These are phyloP conservation scores for Cherax quadricarinatus DNA, from an alignment of 1,140 invertebrate species.

Conservation along the genomic window DNA sequence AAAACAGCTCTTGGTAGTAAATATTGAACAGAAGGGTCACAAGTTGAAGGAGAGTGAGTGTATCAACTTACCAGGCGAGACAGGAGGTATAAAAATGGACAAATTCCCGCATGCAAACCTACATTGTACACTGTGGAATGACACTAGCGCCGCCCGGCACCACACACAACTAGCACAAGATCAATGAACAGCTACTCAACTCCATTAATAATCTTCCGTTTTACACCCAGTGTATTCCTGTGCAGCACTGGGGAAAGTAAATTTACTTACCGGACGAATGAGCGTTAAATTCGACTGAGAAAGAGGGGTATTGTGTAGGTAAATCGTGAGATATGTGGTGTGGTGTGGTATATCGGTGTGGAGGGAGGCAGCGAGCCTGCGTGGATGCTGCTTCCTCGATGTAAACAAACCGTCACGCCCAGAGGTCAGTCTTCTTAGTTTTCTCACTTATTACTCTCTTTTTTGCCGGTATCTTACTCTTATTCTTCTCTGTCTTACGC, in stretches of 20 bases:
- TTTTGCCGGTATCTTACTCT: background rate
- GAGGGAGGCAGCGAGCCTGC: constrained; percentile 43
- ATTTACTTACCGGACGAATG: background rate
- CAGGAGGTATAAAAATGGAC: constrained; percentile 35
- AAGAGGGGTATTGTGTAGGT: background rate
- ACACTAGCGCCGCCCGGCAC: constrained; percentile 46
- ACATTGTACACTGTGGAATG: constrained; percentile 21
- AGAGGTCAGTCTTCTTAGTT: constrained; percentile 47
- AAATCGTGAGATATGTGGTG: too few relatives aligned
- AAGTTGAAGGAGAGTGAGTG: background rate
- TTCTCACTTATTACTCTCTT: background rate
- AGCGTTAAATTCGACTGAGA: background rate
- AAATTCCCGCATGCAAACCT: constrained; percentile 51
- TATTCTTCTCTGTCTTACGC: too few relatives aligned
- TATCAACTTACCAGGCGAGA: constrained; percentile 34
- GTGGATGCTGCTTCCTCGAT: constrained; percentile 53
- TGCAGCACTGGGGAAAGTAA: too few relatives aligned
- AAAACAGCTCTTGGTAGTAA: background rate
- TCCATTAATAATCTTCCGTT: constrained; percentile 1
- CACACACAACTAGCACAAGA: constrained; percentile 20
- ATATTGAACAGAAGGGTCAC: background rate
- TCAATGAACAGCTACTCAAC: constrained; percentile 33
- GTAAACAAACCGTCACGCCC: constrained; percentile 64
- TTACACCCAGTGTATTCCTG: background rate
- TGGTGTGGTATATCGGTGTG: background rate